Evolutionary conservation across 1,140 invertebrate genomes (phyloP).

Genomic region (Bombus fervidus): DNA sequence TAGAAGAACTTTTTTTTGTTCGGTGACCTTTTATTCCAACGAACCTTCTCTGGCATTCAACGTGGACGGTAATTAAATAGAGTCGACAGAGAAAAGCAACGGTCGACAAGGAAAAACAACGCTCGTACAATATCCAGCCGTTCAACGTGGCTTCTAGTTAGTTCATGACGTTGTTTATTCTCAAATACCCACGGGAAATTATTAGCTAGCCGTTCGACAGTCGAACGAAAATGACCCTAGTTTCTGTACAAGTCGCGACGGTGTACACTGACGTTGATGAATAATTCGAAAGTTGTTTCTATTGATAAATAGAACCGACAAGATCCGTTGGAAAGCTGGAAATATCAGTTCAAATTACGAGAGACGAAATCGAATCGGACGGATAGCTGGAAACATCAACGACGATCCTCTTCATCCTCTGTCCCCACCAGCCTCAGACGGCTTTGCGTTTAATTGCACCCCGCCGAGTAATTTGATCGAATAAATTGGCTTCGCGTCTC

Average conservation of each 20-base stretch:
- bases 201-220: slow-evolving; percentile 20
- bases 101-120: neutral
- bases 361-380: neutral
- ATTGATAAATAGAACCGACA: slow-evolving; percentile 13
- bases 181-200: slow-evolving; percentile 41
- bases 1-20: neutral
- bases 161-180: neutral
- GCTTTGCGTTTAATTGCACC: slow-evolving; percentile 37
- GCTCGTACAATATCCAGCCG: neutral
- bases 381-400: neutral
- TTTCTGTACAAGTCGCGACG: neutral
- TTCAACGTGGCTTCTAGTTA: neutral
- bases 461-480: slow-evolving; percentile 42
- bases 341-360: neutral
- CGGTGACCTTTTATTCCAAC: neutral
- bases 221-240: neutral
- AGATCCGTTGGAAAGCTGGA: neutral
- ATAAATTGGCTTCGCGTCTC: slow-evolving; percentile 39
- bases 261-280: neutral
- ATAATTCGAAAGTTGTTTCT: slow-evolving; percentile 2
- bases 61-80: slow-evolving; percentile 17
- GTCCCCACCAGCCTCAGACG: neutral
- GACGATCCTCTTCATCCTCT: slow-evolving; percentile 15
- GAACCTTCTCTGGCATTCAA: neutral
- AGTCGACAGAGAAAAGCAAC: neutral